phyloP scores from a whole-genome alignment of 2,113 vertebrate species.

The Silurus meridionalis region DNA sequence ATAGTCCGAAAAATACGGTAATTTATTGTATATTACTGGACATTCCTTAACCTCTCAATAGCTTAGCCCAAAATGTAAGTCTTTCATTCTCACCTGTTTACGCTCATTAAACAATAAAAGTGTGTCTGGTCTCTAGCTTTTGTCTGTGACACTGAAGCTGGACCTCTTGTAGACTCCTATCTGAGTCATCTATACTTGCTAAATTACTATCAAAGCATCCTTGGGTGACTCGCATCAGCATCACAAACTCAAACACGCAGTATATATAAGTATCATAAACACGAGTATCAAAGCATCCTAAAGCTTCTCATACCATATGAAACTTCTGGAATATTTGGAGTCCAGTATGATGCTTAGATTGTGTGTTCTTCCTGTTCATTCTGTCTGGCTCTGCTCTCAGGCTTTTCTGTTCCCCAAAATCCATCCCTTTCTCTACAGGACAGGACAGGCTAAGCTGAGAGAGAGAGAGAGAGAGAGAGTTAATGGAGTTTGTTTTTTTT shows the following conservation, averaged over 20 bases:
- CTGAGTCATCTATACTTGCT: not conserved
- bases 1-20: too few relatives aligned
- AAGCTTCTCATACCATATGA: not conserved
- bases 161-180: not conserved
- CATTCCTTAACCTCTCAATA: too few relatives aligned
- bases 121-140: not conserved
- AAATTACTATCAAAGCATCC: not conserved
- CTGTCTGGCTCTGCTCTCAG: not conserved
- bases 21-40: too few relatives aligned
- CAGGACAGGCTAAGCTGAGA: slow-evolving; percentile 2
- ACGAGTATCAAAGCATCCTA: not conserved
- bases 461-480: not conserved
- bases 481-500: not conserved
- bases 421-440: not conserved
- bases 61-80: too few relatives aligned
- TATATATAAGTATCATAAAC: too few relatives aligned
- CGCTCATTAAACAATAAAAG: too few relatives aligned
- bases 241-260: too few relatives aligned
- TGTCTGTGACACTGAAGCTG: not conserved
- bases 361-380: not conserved
- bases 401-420: slow-evolving; percentile 12
- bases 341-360: slow-evolving; percentile 5
- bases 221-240: not conserved
- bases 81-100: not conserved
- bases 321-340: not conserved